Conservation (phyloP, 1,140 invertebrate genomes). For the Drosophila bifasciata region DNA sequence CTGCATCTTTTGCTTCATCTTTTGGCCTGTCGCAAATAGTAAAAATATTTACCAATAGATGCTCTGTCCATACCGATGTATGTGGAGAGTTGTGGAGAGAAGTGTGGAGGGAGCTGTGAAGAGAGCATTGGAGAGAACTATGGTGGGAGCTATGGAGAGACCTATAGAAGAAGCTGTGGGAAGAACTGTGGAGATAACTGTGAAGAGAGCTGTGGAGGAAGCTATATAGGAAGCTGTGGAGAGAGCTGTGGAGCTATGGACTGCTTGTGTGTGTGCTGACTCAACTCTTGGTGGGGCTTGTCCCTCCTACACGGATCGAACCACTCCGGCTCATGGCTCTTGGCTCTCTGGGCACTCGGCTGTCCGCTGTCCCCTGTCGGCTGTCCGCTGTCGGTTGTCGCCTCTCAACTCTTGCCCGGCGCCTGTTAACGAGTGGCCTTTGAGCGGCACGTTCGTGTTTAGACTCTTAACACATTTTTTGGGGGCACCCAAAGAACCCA, state of each 20-base stretch:
- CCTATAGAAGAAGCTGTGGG: no score
- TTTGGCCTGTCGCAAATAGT: slow-evolving; percentile 62
- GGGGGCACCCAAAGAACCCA: slow-evolving; percentile 38
- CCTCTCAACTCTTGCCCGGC: slow-evolving; percentile 9
- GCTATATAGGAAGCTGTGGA: no score
- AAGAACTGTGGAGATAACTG: no score
- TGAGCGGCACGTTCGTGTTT: slow-evolving; percentile 79
- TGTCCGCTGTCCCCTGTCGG: no score
- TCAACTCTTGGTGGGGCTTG: slow-evolving; percentile 14
- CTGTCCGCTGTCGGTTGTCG: neutral
- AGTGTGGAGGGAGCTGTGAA: no score
- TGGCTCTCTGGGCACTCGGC: no score
- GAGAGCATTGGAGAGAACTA: no score
- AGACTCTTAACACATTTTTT: slow-evolving; percentile 79
- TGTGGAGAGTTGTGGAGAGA: neutral
- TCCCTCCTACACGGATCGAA: neutral
- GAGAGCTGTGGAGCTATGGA: slow-evolving; percentile 1
- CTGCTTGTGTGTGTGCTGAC: slow-evolving; percentile 40
- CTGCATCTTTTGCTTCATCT: slow-evolving; percentile 21
- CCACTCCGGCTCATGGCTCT: neutral
- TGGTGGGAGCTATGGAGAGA: no score
- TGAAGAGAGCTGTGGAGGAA: no score
- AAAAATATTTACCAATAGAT: slow-evolving; percentile 75
- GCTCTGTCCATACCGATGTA: slow-evolving; percentile 30
- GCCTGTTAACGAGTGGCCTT: slow-evolving; percentile 75